Percentiles rank a stretch among this genome's conserved stretches.
Evolutionary conservation across 2,797 vertebrate species (phyloP).

Genomic region (Fistularia commersonii): DNA sequence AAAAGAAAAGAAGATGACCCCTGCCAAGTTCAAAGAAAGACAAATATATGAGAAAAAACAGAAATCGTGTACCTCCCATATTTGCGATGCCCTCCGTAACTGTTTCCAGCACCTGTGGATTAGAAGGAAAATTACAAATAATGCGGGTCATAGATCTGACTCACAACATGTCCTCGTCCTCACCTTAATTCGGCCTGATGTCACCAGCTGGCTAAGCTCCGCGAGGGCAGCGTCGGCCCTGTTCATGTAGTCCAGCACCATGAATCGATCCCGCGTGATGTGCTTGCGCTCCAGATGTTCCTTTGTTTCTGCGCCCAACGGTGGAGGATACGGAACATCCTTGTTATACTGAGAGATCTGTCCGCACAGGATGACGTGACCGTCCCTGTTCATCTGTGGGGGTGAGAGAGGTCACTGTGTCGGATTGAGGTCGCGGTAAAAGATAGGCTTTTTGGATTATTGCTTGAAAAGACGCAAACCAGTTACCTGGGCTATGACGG

Average conservation of each 20-base stretch:
- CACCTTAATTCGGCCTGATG: slow-evolving; percentile 88
- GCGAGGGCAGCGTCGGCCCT: slow-evolving; percentile 75
- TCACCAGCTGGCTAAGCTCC: slow-evolving; percentile 85
- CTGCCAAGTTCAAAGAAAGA: background rate
- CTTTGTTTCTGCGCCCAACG: slow-evolving; percentile 72
- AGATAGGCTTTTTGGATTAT: too few relatives aligned
- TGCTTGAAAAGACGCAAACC: too few relatives aligned
- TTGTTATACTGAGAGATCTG: slow-evolving; percentile 98
- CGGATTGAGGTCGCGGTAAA: too few relatives aligned
- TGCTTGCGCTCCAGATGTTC: slow-evolving; percentile 72
- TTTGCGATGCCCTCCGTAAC: slow-evolving; percentile 85
- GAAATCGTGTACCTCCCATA: slow-evolving; percentile 84
- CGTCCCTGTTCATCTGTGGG: slow-evolving; percentile 85
- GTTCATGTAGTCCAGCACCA: slow-evolving; percentile 84
- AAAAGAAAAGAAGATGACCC: background rate
- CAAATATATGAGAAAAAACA: background rate
- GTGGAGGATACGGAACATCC: slow-evolving; percentile 90
- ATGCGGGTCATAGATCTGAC: background rate
- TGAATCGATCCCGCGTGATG: slow-evolving; percentile 89
- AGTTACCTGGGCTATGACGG: slow-evolving; percentile 88
- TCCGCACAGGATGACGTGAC: slow-evolving; percentile 90
- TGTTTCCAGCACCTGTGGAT: slow-evolving; percentile 86
- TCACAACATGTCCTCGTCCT: slow-evolving; percentile 22
- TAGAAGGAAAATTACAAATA: background rate
- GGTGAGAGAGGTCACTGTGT: background rate